Evolutionary conservation across 2,113 vertebrate species (phyloP).

Genomic region (Gavialis gangeticus): DNA sequence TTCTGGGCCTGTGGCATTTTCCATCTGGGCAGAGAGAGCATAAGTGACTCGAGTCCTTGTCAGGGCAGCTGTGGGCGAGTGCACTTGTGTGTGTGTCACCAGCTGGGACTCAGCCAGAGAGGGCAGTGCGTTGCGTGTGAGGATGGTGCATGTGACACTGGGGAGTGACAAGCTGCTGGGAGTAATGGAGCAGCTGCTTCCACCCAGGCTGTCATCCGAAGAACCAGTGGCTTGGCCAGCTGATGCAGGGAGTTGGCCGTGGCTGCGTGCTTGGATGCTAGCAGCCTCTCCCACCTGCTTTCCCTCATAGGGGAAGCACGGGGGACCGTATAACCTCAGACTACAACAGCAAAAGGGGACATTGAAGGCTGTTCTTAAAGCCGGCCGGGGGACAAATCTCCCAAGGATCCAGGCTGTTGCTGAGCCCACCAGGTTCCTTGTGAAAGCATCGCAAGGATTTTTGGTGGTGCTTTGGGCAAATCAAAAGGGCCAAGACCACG

Average conservation of each 20-base stretch:
- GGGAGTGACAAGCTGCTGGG: rapidly evolving
- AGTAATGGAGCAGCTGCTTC: not conserved
- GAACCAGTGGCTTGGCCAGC: not conserved
- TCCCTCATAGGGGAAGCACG: not conserved
- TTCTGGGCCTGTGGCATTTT: not conserved
- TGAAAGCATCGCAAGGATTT: no score
- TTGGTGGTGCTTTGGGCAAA: not conserved
- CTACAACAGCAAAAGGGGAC: not conserved
- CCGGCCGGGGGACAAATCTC: not conserved
- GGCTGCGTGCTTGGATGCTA: no score
- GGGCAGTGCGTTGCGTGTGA: not conserved
- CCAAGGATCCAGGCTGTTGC: not conserved
- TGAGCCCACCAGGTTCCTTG: rapidly evolving
- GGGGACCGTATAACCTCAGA: not conserved
- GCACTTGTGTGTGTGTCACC: rapidly evolving
- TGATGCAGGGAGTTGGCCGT: not conserved
- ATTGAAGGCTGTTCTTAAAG: not conserved
- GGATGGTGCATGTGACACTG: not conserved
- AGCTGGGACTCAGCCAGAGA: rapidly evolving
- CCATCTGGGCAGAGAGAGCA: not conserved
- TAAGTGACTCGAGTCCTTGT: not conserved
- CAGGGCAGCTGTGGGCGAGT: not conserved
- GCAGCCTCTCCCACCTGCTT: not conserved
- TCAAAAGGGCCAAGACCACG: not conserved
- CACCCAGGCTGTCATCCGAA: not conserved